Evolutionary conservation across 2,888 invertebrate genomes (phyloP).

Genomic region (Pollenia griseotomentosa): DNA sequence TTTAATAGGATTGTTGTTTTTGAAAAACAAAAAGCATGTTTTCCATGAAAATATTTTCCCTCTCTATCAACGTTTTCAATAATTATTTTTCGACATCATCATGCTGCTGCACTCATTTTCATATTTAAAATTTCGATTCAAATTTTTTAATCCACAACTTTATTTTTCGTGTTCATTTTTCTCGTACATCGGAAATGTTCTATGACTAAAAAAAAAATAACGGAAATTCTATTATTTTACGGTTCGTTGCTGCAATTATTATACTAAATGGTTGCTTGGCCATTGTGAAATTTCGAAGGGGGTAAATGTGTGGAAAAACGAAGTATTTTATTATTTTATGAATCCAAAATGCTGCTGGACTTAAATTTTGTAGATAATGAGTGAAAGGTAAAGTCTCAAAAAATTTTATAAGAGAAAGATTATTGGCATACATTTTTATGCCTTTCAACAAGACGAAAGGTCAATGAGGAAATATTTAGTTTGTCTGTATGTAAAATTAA

Average conservation of each 20-base stretch:
- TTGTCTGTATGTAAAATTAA: too few species aligned
- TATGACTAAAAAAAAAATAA: not conserved
- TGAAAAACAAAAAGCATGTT: not conserved
- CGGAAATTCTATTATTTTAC: conserved; percentile 64
- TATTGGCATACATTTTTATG: too few species aligned
- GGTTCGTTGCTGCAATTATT: conserved; percentile 58
- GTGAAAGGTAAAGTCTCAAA: too few species aligned
- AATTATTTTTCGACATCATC: not conserved
- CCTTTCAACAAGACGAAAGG: too few species aligned
- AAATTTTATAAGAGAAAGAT: too few species aligned
- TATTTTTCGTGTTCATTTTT: not conserved
- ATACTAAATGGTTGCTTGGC: conserved; percentile 35
- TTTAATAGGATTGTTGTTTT: conserved; percentile 21
- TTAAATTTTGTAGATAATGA: not conserved
- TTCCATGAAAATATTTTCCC: not conserved
- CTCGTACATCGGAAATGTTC: conserved; percentile 3
- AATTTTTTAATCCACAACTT: conserved; percentile 48
- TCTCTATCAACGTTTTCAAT: not conserved
- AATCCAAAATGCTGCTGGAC: not conserved
- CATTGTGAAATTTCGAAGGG: not conserved
- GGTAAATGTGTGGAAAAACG: too few species aligned
- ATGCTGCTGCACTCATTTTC: conserved; percentile 2
- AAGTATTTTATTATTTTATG: not conserved
- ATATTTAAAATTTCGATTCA: conserved; percentile 19
- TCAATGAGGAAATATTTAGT: too few species aligned